Evolutionary conservation across 1,140 invertebrate genomes (phyloP).

Genomic region (Drosophila prosaltans): DNA sequence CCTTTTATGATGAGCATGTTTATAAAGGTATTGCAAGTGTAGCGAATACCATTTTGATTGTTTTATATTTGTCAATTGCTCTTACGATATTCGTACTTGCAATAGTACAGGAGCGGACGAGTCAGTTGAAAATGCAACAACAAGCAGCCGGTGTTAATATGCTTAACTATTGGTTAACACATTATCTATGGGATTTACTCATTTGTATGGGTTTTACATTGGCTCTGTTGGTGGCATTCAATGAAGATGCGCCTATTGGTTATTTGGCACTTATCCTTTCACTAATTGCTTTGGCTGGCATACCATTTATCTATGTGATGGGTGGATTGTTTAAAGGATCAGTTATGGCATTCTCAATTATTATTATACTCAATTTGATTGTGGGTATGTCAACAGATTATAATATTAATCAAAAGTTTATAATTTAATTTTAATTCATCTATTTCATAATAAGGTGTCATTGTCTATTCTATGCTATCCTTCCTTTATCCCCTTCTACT

Average conservation of each 20-base stretch:
- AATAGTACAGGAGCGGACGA: not conserved
- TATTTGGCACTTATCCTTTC: not conserved
- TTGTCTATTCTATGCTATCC: not conserved
- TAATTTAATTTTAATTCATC: too few relatives aligned
- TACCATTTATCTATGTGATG: slow-evolving; percentile 12
- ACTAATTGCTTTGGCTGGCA: not conserved
- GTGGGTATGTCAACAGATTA: not conserved
- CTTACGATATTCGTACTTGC: not conserved
- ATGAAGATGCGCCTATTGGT: not conserved
- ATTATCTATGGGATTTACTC: slow-evolving; percentile 14
- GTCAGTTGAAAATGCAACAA: slow-evolving; percentile 30
- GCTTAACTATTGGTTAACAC: slow-evolving; percentile 30
- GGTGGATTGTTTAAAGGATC: not conserved
- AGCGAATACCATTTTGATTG: not conserved
- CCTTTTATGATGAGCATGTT: not conserved
- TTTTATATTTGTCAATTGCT: not conserved
- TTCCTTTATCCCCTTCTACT: not conserved
- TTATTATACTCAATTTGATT: not conserved
- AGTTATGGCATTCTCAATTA: not conserved
- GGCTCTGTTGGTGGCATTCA: not conserved
- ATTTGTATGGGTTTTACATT: not conserved
- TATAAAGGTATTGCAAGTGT: not conserved
- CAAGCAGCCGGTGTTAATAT: slow-evolving; percentile 26
- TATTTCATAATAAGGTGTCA: not conserved
- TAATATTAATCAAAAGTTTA: too few relatives aligned